Conservation (phyloP, 2,797 vertebrate species). For the Chelon auratus region DNA sequence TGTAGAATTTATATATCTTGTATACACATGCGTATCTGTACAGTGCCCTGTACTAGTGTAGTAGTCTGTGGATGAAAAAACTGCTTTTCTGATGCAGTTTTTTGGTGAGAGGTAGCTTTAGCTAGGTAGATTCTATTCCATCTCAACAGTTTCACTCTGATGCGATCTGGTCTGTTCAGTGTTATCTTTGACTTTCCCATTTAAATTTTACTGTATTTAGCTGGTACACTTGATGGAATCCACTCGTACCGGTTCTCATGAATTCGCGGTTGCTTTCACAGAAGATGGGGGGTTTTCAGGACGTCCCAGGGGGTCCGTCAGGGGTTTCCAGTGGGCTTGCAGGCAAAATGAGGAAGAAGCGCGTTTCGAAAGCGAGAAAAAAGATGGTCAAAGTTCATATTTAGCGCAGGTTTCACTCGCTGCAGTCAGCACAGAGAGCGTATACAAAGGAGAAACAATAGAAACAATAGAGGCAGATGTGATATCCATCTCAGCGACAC, state of each 20-base stretch:
- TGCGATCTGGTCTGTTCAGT: not conserved
- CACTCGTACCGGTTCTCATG: not conserved
- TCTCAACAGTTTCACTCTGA: too few species aligned
- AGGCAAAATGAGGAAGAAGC: constrained; percentile 56
- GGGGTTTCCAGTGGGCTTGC: constrained; percentile 23
- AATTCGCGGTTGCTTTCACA: not conserved
- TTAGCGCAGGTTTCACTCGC: constrained; percentile 17
- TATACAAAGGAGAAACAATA: not conserved
- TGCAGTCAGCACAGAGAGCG: not conserved
- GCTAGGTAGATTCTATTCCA: too few species aligned
- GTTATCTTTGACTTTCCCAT: not conserved
- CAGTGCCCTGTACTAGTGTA: too few species aligned
- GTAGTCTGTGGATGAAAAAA: too few species aligned
- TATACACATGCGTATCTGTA: too few species aligned
- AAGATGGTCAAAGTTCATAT: not conserved
- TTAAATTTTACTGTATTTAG: not conserved
- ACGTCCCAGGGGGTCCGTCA: constrained; percentile 29
- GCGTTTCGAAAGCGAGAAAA: constrained; percentile 21
- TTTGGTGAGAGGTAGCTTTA: too few species aligned
- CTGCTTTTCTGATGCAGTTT: too few species aligned
- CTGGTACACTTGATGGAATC: not conserved
- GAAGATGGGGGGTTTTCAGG: constrained; percentile 15
- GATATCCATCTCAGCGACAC: not conserved
- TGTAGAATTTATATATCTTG: too few species aligned
- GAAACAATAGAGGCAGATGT: not conserved